Evolutionary conservation across 2,797 vertebrate genomes (phyloP).

Genomic region (Macropus fuliginosus): DNA sequence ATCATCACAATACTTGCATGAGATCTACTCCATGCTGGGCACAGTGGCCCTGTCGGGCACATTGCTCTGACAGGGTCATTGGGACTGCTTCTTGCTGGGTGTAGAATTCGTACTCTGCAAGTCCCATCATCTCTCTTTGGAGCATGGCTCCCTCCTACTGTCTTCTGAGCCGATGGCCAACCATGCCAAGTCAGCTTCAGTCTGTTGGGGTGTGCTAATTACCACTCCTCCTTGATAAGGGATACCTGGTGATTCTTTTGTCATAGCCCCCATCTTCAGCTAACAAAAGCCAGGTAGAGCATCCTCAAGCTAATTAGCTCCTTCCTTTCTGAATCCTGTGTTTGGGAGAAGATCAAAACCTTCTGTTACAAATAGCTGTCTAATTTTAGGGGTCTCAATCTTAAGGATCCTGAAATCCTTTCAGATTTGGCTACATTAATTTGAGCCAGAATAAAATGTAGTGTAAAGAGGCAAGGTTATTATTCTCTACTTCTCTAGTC

Average conservation of each 20-base stretch:
- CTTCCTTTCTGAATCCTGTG: background rate
- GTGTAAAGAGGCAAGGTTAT: too few species aligned
- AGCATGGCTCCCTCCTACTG: background rate
- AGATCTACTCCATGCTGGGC: background rate
- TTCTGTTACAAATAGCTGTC: background rate
- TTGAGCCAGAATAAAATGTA: background rate
- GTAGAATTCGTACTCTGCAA: background rate
- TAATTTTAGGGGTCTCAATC: background rate
- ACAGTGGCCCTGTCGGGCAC: background rate
- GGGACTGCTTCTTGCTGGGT: background rate
- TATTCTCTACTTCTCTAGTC: too few species aligned
- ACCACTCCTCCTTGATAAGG: background rate
- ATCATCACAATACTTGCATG: background rate
- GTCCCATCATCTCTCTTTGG: background rate
- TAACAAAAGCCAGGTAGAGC: background rate
- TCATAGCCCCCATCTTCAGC: background rate
- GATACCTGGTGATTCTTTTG: background rate
- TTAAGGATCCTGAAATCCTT: background rate
- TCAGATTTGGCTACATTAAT: background rate
- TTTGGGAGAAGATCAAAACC: background rate
- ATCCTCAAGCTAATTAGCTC: background rate
- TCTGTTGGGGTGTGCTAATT: background rate
- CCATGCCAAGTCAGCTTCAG: background rate
- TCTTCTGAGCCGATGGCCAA: background rate
- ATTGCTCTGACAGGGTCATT: background rate